Conservation (phyloP, 2,113 vertebrate species). For the Hippocampus comes region DNA sequence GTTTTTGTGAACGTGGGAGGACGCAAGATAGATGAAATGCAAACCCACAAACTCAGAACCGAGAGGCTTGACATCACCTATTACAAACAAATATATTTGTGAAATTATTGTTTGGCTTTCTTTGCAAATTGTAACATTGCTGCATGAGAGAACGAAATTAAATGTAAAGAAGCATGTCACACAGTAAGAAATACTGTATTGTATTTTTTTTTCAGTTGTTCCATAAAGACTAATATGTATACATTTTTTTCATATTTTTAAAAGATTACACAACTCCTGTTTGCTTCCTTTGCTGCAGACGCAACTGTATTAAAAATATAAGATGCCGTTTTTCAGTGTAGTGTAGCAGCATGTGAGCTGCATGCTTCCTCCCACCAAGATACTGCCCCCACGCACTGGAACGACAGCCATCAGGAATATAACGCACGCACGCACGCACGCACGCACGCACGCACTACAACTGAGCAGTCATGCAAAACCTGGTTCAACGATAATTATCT, state of each 20-base stretch:
- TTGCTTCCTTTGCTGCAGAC: constrained; percentile 21
- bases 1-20: no score
- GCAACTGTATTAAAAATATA: constrained; percentile 11
- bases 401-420: constrained; percentile 34
- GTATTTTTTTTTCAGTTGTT: no score
- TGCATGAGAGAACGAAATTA: no score
- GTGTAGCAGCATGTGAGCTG: constrained; percentile 27
- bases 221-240: background rate
- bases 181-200: no score
- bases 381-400: constrained; percentile 37
- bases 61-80: no score
- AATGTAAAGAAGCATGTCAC: no score
- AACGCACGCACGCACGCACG: constrained; percentile 16
- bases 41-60: no score
- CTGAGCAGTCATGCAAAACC: constrained; percentile 21
- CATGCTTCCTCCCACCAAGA: constrained; percentile 22
- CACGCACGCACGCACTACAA: background rate
- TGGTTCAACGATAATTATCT: background rate
- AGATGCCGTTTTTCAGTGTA: constrained; percentile 4
- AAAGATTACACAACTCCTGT: constrained; percentile 21
- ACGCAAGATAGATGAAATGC: no score
- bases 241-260: background rate
- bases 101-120: no score
- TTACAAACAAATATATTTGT: no score
- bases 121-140: no score